Conservation (phyloP, 2,888 invertebrate genomes). For the Cheilosia pagana region DNA sequence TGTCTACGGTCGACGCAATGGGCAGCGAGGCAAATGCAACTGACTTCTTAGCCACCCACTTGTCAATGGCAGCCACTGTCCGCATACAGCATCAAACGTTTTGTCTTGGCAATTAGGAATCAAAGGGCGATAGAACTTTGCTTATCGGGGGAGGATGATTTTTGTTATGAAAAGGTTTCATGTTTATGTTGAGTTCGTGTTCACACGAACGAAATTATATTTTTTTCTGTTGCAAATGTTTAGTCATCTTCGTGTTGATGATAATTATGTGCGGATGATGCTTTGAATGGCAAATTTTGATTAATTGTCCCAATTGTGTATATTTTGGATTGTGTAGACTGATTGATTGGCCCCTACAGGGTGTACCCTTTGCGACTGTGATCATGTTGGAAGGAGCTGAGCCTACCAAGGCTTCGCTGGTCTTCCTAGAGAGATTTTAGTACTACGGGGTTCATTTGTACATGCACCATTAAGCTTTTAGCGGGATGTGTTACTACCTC, state of each 20-base stretch:
- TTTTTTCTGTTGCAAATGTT: background rate
- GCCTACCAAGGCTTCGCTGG: no score
- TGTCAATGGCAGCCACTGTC: slow-evolving; percentile 1
- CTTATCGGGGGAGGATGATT: slow-evolving; percentile 9
- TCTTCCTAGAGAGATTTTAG: no score
- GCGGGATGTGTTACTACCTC: no score
- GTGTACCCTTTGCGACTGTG: no score
- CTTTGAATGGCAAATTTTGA: background rate
- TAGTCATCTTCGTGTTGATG: background rate
- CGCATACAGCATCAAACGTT: background rate
- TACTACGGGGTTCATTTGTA: no score
- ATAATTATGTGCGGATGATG: background rate
- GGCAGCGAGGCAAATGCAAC: slow-evolving; percentile 12
- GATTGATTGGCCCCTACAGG: no score
- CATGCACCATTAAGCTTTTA: no score
- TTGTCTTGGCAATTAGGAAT: slow-evolving; percentile 39
- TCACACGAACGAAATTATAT: background rate
- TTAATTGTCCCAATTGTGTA: background rate
- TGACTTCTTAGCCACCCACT: slow-evolving; percentile 14
- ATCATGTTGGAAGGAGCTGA: no score
- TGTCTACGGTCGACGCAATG: background rate
- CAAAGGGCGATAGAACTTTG: slow-evolving; percentile 28
- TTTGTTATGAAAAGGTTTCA: slow-evolving; percentile 11
- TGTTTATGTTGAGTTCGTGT: slow-evolving; percentile 11
- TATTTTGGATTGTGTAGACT: no score